Evolutionary conservation across 2,888 invertebrate species (phyloP), one percentile per base, ranked within the genome.

Genomic region (Erebia ligea): DNA sequence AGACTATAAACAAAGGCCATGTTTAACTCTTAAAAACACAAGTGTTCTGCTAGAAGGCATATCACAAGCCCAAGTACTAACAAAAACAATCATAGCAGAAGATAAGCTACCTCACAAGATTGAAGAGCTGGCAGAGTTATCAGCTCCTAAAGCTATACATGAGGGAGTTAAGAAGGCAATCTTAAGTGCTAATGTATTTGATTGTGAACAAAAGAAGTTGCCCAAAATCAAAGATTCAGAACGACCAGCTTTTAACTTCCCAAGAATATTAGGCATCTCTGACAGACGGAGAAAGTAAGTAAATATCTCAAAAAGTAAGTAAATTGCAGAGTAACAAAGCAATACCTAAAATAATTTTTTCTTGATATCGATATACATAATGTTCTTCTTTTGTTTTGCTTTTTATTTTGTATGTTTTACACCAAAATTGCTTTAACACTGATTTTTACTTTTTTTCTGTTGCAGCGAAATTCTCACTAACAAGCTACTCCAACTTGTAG

Each of bases 1-100:
- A 1, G 91, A 96, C 68, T 97, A 95, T 94, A 95, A 96, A 78
- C 87, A 94, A 19, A 89, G 86, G 73, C 91, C 94, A 6, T 95
- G 96, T 78, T 92, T 95, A 73, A 90, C 94, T 1, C 95, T 95
- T 72, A 91, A 89, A 69, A 95, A 96, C 77, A 86, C 92, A 50
- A 95, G 95, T 86, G 95, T 96, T 10, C 87, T 97, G 4, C 81
- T 97, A 34, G 95, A 96, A 87, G 98, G 98, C 13, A 80, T 96
- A 67, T 85, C 94, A 1, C 98, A 98, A 90, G 97, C 97, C 0
- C 96, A 97, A 88, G 89, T 96, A n/a, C 88, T 98, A 8, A 97
- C 97, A 3, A 98, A 98, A 82, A 95, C 97, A 1, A 87, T 97
- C 5, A 92, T 95, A 82, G 86, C 95, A 71, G 88, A 95, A 75